Conservation (phyloP, 2,888 invertebrate species). For the Lapara coniferarum region DNA sequence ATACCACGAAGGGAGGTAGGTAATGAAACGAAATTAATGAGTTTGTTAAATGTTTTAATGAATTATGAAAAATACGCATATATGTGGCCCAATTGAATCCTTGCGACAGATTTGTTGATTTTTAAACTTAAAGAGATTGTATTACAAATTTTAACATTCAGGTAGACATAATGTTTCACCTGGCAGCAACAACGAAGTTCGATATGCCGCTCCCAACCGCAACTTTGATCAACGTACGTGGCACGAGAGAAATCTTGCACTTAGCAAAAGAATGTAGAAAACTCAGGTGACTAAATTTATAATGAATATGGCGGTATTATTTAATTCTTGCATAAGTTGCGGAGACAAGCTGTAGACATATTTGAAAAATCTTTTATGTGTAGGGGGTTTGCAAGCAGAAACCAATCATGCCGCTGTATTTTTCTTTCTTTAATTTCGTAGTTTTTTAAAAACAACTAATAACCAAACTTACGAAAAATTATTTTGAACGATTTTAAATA, state of each 20-base stretch:
- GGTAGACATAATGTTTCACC: slow-evolving; percentile 58
- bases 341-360: neutral
- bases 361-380: neutral
- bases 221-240: slow-evolving; percentile 92
- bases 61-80: too few species aligned
- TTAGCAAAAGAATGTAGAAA: slow-evolving; percentile 88
- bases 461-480: too few species aligned
- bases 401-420: too few species aligned
- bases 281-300: slow-evolving; percentile 62
- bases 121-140: too few species aligned
- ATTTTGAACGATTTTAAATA: too few species aligned
- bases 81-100: neutral
- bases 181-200: slow-evolving; percentile 85
- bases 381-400: neutral
- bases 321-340: too few species aligned
- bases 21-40: too few species aligned
- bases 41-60: too few species aligned
- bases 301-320: neutral
- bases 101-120: neutral
- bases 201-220: slow-evolving; percentile 92
- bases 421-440: too few species aligned
- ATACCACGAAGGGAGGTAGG: too few species aligned
- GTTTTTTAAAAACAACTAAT: too few species aligned
- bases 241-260: slow-evolving; percentile 91
- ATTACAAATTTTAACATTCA: slow-evolving; percentile 1